Evolutionary conservation across 2,797 vertebrate genomes (phyloP).

Genomic region (Zalophus californianus): DNA sequence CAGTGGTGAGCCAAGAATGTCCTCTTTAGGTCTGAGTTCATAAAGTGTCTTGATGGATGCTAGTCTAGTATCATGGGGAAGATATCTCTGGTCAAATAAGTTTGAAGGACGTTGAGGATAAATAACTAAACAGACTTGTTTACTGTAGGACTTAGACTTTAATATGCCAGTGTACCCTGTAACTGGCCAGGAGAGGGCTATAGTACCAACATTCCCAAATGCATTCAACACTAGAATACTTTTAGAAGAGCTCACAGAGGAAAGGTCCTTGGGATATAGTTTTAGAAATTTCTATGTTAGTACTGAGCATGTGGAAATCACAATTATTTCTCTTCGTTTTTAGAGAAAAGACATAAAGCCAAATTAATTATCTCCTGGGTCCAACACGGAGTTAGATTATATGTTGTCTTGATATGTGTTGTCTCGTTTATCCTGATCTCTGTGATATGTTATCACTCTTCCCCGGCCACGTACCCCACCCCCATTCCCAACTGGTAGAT

Average conservation of each 20-base stretch:
- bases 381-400: neutral
- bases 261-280: neutral
- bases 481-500: neutral
- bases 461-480: rapidly evolving
- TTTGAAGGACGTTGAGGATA: neutral
- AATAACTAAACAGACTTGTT: neutral
- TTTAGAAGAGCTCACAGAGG: neutral
- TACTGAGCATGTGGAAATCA: neutral
- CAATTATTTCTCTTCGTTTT: neutral
- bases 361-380: neutral
- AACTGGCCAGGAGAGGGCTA: neutral
- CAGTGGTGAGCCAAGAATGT: neutral
- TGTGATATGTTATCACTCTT: neutral
- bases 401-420: neutral
- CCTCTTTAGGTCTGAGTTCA: neutral
- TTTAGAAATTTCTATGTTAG: neutral
- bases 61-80: neutral
- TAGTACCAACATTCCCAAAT: neutral
- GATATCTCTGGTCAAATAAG: neutral
- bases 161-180: neutral
- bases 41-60: neutral
- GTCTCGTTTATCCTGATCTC: neutral
- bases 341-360: neutral
- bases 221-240: neutral
- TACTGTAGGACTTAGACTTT: neutral